Conservation (phyloP, 2,888 invertebrate genomes). For the Bombyx huttoni region DNA sequence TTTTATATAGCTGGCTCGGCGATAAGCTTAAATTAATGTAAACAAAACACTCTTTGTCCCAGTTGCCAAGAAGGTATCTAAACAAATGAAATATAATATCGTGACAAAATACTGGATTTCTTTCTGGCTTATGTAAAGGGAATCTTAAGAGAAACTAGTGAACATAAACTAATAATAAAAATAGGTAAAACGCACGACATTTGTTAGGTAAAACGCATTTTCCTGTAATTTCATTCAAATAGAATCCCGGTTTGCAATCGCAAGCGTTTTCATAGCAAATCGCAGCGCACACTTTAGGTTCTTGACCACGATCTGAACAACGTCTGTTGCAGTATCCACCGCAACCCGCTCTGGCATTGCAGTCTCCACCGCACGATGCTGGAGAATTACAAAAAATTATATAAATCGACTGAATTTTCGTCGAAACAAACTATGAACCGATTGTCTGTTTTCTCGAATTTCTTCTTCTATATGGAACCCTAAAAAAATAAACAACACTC, state of each 20-base stretch:
- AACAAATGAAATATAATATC: too few species aligned
- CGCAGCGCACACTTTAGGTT: slow-evolving; percentile 6
- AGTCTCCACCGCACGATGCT: slow-evolving; percentile 17
- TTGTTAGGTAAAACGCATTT: slow-evolving; percentile 15
- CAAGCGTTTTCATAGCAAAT: slow-evolving; percentile 15
- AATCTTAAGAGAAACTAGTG: too few species aligned
- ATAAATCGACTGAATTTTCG: background rate
- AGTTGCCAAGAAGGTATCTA: too few species aligned
- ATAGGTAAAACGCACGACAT: slow-evolving; percentile 14
- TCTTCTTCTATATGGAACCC: background rate
- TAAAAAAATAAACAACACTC: background rate
- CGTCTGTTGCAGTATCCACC: slow-evolving; percentile 11
- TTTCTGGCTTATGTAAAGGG: too few species aligned
- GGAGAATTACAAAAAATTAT: background rate
- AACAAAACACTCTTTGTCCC: too few species aligned
- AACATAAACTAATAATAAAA: too few species aligned
- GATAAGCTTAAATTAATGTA: too few species aligned
- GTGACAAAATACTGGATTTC: too few species aligned
- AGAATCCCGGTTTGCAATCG: slow-evolving; percentile 17
- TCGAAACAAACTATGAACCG: too few species aligned
- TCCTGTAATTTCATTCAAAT: slow-evolving; percentile 9
- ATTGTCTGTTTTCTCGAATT: too few species aligned
- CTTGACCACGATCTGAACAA: slow-evolving; percentile 13
- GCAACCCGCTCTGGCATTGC: slow-evolving; percentile 12
- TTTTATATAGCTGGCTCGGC: background rate